Evolutionary conservation across 2,888 invertebrate species (phyloP).

Genomic region (Brachyptera risi): DNA sequence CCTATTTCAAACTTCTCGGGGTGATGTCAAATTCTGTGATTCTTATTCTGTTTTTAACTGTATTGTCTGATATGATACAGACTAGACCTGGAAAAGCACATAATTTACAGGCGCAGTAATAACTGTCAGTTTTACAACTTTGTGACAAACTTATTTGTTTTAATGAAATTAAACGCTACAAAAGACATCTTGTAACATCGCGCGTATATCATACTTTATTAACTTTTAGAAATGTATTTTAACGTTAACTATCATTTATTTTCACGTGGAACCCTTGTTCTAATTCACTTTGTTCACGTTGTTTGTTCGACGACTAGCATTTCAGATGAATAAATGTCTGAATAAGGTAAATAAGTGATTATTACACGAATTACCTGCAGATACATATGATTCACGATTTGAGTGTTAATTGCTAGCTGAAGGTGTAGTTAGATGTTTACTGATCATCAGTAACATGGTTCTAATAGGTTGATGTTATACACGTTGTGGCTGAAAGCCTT

Average conservation of each 20-base stretch:
- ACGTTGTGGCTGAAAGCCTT: neutral
- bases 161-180: conserved; percentile 4
- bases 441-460: neutral
- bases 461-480: neutral
- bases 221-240: too few species aligned
- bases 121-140: neutral
- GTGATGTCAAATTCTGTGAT: too few species aligned
- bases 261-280: too few species aligned
- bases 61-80: neutral
- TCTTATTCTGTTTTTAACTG: too few species aligned
- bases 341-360: neutral
- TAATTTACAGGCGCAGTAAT: neutral
- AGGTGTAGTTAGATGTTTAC: conserved; percentile 1
- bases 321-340: too few species aligned
- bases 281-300: too few species aligned
- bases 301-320: too few species aligned
- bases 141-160: conserved; percentile 9
- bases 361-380: conserved; percentile 1
- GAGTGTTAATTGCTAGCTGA: neutral
- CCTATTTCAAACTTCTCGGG: too few species aligned
- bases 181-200: neutral
- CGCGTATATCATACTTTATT: neutral
- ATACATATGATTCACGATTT: neutral
- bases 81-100: neutral
- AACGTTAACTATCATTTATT: too few species aligned